Conservation (phyloP, 1,140 invertebrate species). For the Drosophila sulfurigaster region DNA sequence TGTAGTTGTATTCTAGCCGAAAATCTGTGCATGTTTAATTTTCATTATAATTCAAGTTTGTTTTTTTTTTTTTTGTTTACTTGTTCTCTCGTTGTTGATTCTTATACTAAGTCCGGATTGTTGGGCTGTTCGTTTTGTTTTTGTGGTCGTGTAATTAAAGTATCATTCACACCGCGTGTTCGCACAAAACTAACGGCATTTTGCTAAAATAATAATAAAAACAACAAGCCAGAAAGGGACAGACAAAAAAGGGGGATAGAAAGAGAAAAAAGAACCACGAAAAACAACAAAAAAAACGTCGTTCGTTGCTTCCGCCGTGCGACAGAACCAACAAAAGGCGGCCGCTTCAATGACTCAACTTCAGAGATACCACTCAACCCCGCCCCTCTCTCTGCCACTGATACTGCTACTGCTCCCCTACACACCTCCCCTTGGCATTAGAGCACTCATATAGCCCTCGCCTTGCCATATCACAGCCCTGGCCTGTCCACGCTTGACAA, state of each 20-base stretch:
- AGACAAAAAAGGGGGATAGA: not conserved
- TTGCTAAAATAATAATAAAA: conserved; percentile 77
- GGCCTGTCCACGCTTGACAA: conserved; percentile 75
- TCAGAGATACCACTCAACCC: conserved; percentile 13
- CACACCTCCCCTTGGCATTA: not conserved
- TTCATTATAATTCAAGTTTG: conserved; percentile 44
- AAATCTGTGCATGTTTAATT: conserved; percentile 48
- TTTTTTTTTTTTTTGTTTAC: not conserved
- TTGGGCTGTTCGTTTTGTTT: conserved; percentile 17
- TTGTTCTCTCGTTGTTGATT: not conserved
- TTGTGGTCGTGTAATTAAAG: conserved; percentile 67
- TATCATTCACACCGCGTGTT: conserved; percentile 80
- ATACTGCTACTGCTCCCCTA: not conserved
- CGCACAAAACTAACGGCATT: conserved; percentile 77
- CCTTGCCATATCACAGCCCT: conserved; percentile 32
- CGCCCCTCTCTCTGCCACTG: not conserved
- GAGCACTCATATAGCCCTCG: conserved; percentile 6
- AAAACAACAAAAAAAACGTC: conserved; percentile 52
- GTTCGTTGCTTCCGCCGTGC: conserved; percentile 70
- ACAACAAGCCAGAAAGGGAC: conserved; percentile 24
- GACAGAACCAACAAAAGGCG: conserved; percentile 53
- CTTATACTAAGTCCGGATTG: not conserved
- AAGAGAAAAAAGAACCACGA: conserved; percentile 36
- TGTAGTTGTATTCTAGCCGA: not conserved
- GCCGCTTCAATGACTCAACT: conserved; percentile 52